Conservation (phyloP, 2,888 invertebrate species). For the Pilophorus perplexus region DNA sequence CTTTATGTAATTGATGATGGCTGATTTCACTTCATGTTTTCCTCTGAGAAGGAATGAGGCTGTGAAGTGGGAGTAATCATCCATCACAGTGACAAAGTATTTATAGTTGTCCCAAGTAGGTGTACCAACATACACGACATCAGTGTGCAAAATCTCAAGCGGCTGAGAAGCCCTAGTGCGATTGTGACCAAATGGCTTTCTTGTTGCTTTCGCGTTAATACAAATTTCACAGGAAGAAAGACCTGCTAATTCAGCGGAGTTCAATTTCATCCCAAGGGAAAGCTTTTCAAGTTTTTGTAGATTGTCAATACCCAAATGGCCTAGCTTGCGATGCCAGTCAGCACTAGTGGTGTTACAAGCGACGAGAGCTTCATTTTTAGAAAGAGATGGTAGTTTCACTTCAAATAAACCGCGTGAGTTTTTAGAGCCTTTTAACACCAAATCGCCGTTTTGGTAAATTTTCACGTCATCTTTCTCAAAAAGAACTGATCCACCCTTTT, state of each 20-base stretch:
- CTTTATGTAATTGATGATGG: conserved; percentile 2
- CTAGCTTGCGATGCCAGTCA: conserved; percentile 6
- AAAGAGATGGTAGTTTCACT: background rate
- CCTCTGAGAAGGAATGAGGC: conserved; percentile 1
- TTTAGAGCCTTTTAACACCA: conserved; percentile 1
- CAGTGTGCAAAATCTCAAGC: conserved; percentile 2
- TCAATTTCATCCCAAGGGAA: background rate
- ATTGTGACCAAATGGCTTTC: conserved; percentile 8
- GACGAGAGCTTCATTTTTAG: background rate
- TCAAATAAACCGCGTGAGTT: conserved; percentile 8
- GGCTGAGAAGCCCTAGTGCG: conserved; percentile 1
- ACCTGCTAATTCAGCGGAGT: background rate
- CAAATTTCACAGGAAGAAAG: background rate
- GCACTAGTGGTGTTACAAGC: background rate
- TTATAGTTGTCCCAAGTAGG: background rate
- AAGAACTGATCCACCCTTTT: conserved; percentile 3
- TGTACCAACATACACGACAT: background rate
- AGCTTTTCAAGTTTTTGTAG: background rate
- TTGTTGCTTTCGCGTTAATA: background rate
- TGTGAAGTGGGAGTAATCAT: conserved; percentile 9
- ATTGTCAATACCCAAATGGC: background rate
- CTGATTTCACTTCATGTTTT: background rate
- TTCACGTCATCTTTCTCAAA: conserved; percentile 4
- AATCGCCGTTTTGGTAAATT: background rate
- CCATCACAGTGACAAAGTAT: conserved; percentile 3